Conservation (phyloP, 1,140 invertebrate species). For the Drosophila auraria region DNA sequence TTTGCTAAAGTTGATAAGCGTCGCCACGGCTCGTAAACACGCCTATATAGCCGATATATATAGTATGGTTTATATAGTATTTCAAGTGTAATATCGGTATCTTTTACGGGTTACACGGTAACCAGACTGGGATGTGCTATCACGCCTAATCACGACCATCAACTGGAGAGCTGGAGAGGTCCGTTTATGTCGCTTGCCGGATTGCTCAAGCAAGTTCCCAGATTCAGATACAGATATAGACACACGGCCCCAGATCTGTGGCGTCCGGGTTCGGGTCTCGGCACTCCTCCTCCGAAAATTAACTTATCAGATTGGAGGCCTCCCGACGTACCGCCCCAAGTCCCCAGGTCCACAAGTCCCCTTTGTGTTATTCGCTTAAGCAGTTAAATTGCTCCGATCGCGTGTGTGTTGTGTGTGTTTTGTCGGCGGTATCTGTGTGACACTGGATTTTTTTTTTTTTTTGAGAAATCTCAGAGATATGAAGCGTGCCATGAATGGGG, state of each 20-base stretch:
- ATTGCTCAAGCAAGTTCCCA: constrained; percentile 4
- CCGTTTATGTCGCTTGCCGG: constrained; percentile 8
- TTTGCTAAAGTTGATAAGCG: constrained; percentile 43
- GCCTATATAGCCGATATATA: constrained; percentile 23
- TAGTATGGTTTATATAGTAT: background rate
- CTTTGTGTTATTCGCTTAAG: constrained; percentile 59
- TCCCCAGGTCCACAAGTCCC: no score
- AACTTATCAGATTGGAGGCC: constrained; percentile 50
- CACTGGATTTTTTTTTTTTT: constrained; percentile 1
- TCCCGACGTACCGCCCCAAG: background rate
- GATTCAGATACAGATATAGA: constrained; percentile 2
- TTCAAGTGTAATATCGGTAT: constrained; percentile 9
- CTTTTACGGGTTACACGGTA: background rate
- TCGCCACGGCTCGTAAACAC: constrained; percentile 18
- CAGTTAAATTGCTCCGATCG: constrained; percentile 54
- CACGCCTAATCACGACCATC: constrained; percentile 73
- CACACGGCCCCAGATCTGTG: constrained; percentile 18
- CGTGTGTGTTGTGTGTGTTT: constrained; percentile 12
- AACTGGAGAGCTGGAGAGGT: constrained; percentile 50
- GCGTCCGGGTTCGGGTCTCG: background rate
- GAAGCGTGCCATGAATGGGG: background rate
- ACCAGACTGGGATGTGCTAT: constrained; percentile 48
- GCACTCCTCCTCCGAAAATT: constrained; percentile 36
- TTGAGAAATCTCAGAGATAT: background rate
- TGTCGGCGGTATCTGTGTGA: background rate